phyloP scores from a whole-genome alignment of 2,888 invertebrate genomes.

The Phengaris arion region DNA sequence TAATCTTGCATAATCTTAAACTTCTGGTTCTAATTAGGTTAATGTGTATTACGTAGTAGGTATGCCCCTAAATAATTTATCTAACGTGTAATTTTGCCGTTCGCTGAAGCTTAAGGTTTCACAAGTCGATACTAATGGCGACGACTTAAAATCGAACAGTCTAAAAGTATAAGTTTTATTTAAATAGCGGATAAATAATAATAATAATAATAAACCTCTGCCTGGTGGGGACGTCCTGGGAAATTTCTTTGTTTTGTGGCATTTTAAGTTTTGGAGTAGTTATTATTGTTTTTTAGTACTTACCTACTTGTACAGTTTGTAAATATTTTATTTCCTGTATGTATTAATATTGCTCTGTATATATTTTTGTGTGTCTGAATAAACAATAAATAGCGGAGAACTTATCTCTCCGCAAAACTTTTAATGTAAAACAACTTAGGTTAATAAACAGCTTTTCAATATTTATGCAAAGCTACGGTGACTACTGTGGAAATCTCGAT shows the following conservation, averaged over 20 bases:
- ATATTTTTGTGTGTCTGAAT: too few species aligned
- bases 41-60: neutral
- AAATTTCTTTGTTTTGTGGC: too few species aligned
- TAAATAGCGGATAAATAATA: neutral
- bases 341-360: too few species aligned
- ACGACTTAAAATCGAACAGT: neutral
- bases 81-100: conserved; percentile 11
- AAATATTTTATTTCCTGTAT: too few species aligned
- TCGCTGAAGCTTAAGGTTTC: neutral
- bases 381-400: neutral
- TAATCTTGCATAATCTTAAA: neutral
- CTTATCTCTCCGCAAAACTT: neutral
- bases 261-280: too few species aligned
- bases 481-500: neutral
- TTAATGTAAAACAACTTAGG: conserved; percentile 25
- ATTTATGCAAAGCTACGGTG: conserved; percentile 2
- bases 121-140: conserved; percentile 1
- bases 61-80: neutral
- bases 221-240: too few species aligned
- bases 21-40: neutral
- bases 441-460: conserved; percentile 30
- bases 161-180: neutral
- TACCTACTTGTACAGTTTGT: too few species aligned
- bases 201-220: too few species aligned
- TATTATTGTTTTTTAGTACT: too few species aligned